Evolutionary conservation across 2,797 vertebrate species (phyloP).

Genomic region (Loris lydekkerianus): DNA sequence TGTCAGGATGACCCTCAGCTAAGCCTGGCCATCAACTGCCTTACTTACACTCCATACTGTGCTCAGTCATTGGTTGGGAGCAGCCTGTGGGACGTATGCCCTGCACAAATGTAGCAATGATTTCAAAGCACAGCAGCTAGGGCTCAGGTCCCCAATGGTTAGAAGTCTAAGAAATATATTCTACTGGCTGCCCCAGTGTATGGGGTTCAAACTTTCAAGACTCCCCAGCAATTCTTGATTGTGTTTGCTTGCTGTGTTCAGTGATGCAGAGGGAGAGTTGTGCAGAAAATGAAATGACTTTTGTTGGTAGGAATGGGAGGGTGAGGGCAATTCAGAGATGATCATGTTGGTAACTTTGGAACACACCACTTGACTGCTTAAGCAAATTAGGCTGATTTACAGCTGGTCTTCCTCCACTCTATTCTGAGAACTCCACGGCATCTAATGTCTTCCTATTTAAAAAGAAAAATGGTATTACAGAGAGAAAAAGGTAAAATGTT

Average conservation of each 20-base stretch:
- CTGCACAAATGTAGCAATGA: neutral
- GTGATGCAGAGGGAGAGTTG: neutral
- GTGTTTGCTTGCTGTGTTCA: neutral
- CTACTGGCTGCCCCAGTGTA: neutral
- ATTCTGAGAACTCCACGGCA: neutral
- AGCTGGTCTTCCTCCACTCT: constrained; percentile 11
- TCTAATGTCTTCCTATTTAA: constrained; percentile 61
- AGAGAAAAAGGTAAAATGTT: constrained; percentile 47
- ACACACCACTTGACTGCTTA: neutral
- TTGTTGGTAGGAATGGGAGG: constrained; percentile 5
- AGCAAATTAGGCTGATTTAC: constrained; percentile 25
- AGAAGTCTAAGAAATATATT: neutral
- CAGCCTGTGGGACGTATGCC: neutral
- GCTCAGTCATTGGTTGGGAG: neutral
- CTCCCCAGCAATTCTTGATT: neutral
- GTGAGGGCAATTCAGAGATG: constrained; percentile 5
- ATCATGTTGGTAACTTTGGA: neutral
- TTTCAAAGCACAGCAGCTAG: neutral
- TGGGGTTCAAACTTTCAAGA: neutral
- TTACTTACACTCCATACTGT: neutral
- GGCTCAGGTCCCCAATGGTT: neutral
- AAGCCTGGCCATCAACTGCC: neutral
- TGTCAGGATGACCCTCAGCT: neutral
- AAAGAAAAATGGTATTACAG: constrained; percentile 29
- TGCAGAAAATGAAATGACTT: neutral